Conservation (phyloP, 1,140 invertebrate genomes). For the Aphaenogaster rudis region DNA sequence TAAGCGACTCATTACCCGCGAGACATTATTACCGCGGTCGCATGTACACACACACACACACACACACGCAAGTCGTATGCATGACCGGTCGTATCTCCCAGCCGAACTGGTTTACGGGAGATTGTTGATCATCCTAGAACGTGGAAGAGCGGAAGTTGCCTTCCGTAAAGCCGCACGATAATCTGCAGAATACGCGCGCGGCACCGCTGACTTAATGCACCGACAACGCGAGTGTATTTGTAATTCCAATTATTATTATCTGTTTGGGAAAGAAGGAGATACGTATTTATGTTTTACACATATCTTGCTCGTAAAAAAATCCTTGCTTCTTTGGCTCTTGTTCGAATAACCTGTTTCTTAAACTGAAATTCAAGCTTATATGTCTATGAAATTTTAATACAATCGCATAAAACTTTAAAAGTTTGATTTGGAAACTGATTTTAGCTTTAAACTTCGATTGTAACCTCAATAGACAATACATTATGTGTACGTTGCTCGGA, state of each 20-base stretch:
- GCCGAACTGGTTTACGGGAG: constrained; percentile 37
- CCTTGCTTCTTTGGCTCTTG: neutral
- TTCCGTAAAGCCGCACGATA: constrained; percentile 52
- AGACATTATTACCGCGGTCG: constrained; percentile 32
- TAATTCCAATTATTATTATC: constrained; percentile 22
- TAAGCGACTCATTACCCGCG: constrained; percentile 48
- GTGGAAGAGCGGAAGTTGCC: constrained; percentile 56
- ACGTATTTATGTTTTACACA: neutral
- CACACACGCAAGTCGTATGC: neutral
- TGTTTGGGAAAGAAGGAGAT: neutral
- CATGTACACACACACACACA: neutral
- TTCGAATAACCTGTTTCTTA: neutral
- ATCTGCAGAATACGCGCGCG: constrained; percentile 20
- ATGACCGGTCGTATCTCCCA: constrained; percentile 17
- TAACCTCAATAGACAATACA: neutral
- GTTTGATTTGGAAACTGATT: neutral
- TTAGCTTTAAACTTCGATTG: neutral
- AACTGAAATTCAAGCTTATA: neutral
- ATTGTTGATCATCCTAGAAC: constrained; percentile 39
- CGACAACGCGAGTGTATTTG: neutral
- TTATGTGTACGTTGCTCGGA: neutral
- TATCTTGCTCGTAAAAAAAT: neutral
- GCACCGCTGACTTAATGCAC: neutral
- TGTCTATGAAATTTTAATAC: neutral
- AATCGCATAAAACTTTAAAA: neutral